phyloP scores from a whole-genome alignment of 2,113 vertebrate species.

The Neolamprologus hecqui region DNA sequence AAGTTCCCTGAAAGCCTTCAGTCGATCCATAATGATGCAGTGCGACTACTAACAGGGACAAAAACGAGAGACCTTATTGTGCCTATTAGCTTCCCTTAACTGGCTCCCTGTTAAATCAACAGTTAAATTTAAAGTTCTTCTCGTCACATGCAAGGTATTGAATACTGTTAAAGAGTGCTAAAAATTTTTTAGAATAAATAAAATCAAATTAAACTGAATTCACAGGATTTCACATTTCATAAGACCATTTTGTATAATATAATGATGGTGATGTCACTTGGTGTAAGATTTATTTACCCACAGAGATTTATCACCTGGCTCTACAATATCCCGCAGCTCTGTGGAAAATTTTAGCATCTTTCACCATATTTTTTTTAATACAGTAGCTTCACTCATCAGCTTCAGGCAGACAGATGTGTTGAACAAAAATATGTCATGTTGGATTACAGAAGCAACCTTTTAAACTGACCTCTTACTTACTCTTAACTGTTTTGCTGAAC shows the following conservation, averaged over 20 bases:
- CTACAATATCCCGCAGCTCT: background rate
- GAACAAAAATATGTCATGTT: background rate
- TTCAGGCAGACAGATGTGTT: background rate
- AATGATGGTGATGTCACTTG: background rate
- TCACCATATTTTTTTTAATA: background rate
- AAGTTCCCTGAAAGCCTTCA: background rate
- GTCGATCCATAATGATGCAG: background rate
- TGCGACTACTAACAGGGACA: background rate
- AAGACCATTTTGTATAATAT: background rate
- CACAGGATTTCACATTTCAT: background rate
- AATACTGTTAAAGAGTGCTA: background rate
- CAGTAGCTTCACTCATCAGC: background rate
- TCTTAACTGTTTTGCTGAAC: background rate
- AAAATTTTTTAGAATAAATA: rapidly evolving
- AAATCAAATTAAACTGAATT: background rate
- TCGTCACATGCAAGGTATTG: background rate
- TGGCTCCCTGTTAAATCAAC: background rate
- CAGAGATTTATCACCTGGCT: background rate
- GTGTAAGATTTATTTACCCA: background rate
- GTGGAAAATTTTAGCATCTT: background rate
- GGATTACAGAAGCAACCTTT: background rate
- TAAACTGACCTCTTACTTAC: background rate
- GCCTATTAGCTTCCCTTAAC: background rate
- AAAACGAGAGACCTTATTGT: background rate
- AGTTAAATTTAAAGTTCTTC: background rate